Base-by-base conservation (phyloP, 92 coral and sea anemone genomes). In the Epizoanthus fatuus region DNA sequence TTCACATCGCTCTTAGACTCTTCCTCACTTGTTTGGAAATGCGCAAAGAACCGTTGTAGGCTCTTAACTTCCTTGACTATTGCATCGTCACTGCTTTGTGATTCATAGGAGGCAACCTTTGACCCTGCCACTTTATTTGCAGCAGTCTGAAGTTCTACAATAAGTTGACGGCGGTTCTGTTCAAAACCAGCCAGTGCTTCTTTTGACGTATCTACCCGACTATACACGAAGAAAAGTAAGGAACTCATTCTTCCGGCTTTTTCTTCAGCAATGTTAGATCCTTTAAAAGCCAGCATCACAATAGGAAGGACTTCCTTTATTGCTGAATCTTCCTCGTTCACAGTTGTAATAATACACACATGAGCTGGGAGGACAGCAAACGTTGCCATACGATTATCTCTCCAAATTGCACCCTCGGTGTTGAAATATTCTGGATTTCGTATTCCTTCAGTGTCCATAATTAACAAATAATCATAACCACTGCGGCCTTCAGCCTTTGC, bases 361-460 rank as follows among this genome's bases (percentile, higher is more conserved):
- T 59, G 29, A 17, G 65, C 20, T 5, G 65, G 65, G 10, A 59
- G 12, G 16, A 83, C 69, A 7, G 80, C 79, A 52, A 83, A 83
- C 14, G 87, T 83, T 19, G 87, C 87, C 15, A 83, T 13, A 75
- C 74, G 69, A 56, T 83, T 83, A 40, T 83, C 87, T 70, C 80
- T 37, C 63, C 62, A 22, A 66, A 38, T 20, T 16, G 80, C 32
- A 9, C 74, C 87, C 29, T 66, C 37, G 8, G 87, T 59, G 35
- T 67, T 77, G 32, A 59, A 59, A 19, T 59, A 19, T 25, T 10
- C 10, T 17, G 65, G 65, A 25, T 14, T 59, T 56, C 80, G 69
- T 19, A 83, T 75, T 16, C 87, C 87, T 47, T 83, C 87, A 11
- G 87, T 83, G 63, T 83, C 87, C 22, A 83, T 71, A 19, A 83